These are phyloP conservation scores for Chloromyia formosa DNA, from an alignment of 2,888 invertebrate genomes.

Conservation along the genomic window DNA sequence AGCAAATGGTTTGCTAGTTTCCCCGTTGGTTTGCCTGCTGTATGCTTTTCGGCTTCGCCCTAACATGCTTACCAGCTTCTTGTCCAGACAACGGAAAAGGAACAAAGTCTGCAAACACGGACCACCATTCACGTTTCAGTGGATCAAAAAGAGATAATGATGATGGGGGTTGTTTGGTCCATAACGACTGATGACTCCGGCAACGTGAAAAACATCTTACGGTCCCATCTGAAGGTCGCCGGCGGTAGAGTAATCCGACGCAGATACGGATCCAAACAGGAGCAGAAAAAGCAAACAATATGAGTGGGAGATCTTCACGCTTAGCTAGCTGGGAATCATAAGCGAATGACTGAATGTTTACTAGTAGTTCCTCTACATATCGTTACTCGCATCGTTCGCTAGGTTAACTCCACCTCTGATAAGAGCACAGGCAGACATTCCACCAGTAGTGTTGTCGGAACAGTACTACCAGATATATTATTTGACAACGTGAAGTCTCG, in stretches of 20 bases:
- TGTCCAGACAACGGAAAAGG: background rate
- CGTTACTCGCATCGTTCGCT: conserved; percentile 1
- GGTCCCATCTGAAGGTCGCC: background rate
- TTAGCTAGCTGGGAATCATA: conserved; percentile 3
- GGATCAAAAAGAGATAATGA: conserved; percentile 37
- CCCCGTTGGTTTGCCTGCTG: background rate
- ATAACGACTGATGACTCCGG: conserved; percentile 31
- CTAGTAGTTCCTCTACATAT: conserved; percentile 1
- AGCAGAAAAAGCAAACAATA: background rate
- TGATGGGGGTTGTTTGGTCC: conserved; percentile 28
- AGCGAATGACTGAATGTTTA: background rate
- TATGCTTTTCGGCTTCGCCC: background rate
- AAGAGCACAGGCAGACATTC: background rate
- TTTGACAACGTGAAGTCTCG: background rate
- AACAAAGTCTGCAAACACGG: conserved; percentile 15
- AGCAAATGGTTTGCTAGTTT: conserved; percentile 16
- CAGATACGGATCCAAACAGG: background rate
- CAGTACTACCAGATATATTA: background rate
- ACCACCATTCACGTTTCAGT: conserved; percentile 33
- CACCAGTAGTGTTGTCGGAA: background rate
- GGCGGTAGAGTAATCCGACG: background rate
- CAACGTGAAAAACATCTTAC: conserved; percentile 29
- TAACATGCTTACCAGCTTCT: background rate
- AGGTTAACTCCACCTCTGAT: background rate
- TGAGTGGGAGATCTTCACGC: conserved; percentile 11